Evolutionary conservation across 2,113 vertebrate species (phyloP).

Genomic region (Gavialis gangeticus): DNA sequence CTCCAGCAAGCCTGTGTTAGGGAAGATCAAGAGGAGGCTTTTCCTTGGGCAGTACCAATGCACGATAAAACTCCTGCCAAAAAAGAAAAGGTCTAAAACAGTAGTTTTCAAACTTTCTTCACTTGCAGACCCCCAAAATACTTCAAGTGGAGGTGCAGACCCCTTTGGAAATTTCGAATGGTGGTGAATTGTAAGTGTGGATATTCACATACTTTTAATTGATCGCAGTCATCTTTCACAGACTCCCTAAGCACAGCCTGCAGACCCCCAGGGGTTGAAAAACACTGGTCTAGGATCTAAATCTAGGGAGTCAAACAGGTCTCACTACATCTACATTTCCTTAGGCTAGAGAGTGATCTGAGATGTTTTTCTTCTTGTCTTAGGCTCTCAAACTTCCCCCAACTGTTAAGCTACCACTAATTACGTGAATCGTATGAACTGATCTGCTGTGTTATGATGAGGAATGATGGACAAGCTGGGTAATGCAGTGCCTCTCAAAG

Average conservation of each 20-base stretch:
- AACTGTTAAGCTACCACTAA: no score
- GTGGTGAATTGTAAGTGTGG: no score
- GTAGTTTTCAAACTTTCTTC: no score
- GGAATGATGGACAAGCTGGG: fast-evolving
- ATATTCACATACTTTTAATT: no score
- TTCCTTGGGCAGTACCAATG: neutral
- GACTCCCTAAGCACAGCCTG: no score
- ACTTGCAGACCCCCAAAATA: no score
- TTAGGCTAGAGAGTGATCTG: neutral
- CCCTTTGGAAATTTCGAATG: no score
- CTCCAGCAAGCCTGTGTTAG: neutral
- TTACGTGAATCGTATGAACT: neutral
- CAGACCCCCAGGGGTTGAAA: no score
- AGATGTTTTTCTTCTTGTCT: neutral
- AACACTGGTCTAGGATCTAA: neutral
- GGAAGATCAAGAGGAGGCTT: neutral
- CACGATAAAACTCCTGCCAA: neutral
- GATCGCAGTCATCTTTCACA: no score
- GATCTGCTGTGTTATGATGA: neutral
- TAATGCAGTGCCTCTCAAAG: neutral
- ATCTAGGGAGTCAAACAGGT: neutral
- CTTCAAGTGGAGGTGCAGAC: no score
- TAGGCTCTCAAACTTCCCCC: neutral
- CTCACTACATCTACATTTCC: neutral
- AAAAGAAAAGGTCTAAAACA: no score